Percentiles rank a stretch among this genome's conserved stretches.
Conservation (phyloP, 2,797 vertebrate genomes). For the Carcharodon carcharias region DNA sequence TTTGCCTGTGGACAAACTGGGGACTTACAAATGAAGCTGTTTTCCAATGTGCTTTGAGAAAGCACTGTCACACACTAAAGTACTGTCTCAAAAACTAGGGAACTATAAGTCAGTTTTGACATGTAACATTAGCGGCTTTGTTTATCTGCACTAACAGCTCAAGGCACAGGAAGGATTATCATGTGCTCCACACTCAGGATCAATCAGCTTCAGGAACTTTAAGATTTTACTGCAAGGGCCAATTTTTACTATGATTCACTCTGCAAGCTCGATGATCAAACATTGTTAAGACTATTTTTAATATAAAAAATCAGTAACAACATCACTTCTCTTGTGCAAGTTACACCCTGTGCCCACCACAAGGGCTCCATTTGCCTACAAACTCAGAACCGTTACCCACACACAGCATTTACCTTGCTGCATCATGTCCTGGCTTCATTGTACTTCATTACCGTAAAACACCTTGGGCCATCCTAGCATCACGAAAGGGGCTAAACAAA, state of each 20-base stretch:
- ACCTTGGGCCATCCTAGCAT: not conserved
- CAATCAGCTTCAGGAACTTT: slow-evolving; percentile 18
- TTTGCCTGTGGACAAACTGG: not conserved
- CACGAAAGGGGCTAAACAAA: not conserved
- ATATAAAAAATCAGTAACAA: not conserved
- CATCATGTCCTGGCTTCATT: not conserved
- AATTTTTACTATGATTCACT: not conserved
- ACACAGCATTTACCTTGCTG: not conserved
- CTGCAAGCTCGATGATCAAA: not conserved
- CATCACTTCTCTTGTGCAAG: not conserved
- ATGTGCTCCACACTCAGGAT: not conserved
- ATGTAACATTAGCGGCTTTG: not conserved
- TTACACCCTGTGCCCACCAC: not conserved
- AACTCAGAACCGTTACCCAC: not conserved
- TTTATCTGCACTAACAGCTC: not conserved
- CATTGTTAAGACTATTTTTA: not conserved
- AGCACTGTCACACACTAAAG: not conserved
- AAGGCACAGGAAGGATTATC: slow-evolving; percentile 2
- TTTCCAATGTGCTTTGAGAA: not conserved
- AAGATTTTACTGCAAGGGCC: not conserved
- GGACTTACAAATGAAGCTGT: not conserved
- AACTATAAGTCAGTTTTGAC: not conserved
- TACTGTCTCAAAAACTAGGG: not conserved
- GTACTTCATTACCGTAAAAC: not conserved
- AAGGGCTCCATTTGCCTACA: not conserved